phyloP scores from a whole-genome alignment of 2,797 vertebrate species.

The Bucorvus abyssinicus region DNA sequence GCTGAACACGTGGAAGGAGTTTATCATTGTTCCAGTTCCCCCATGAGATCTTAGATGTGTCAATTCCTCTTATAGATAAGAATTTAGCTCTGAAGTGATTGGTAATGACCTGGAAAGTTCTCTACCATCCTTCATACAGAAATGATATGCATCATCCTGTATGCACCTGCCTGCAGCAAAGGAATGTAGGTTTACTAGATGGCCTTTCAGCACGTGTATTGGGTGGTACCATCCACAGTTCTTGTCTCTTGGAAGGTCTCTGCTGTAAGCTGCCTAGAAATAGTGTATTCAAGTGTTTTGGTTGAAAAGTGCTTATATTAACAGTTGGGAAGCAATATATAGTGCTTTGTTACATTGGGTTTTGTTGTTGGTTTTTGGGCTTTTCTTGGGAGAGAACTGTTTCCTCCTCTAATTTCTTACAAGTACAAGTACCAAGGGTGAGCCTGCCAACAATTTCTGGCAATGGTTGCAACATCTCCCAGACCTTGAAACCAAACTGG shows the following conservation, averaged over 20 bases:
- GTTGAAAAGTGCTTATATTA: not conserved
- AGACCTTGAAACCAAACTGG: not conserved
- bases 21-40: not conserved
- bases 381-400: not conserved
- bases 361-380: not conserved
- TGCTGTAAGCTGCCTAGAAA: not conserved
- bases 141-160: not conserved
- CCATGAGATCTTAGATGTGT: rapidly evolving
- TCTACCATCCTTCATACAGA: not conserved
- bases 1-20: not conserved
- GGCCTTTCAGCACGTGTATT: not conserved
- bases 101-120: not conserved
- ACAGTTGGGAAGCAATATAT: not conserved
- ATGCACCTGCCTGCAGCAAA: not conserved
- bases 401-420: not conserved
- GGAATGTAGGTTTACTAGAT: not conserved
- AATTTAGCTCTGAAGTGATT: not conserved
- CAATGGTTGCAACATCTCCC: not conserved
- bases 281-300: not conserved
- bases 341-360: not conserved
- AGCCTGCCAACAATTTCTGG: not conserved
- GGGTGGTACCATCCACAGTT: not conserved
- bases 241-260: not conserved
- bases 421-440: not conserved
- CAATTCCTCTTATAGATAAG: not conserved